These are phyloP conservation scores for Andrena cerasifolii DNA, from an alignment of 1,140 invertebrate genomes.

Conservation along the genomic window DNA sequence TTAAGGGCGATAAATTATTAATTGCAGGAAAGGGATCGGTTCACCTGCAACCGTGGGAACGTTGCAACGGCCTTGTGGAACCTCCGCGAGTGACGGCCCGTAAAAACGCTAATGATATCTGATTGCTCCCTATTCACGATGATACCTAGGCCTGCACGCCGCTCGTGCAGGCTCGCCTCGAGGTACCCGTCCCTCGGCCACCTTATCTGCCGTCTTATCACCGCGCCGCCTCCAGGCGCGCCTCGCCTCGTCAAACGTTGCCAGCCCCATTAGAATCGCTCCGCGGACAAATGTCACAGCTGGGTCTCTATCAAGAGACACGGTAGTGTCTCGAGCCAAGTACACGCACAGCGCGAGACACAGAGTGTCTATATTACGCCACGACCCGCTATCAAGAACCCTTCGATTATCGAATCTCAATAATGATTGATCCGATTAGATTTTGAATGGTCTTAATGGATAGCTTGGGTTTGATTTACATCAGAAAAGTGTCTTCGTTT, in stretches of 20 bases:
- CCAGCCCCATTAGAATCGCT: conserved; percentile 43
- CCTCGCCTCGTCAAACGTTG: conserved; percentile 65
- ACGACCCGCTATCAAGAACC: too few relatives aligned
- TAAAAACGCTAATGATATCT: conserved; percentile 80
- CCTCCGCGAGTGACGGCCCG: conserved; percentile 63
- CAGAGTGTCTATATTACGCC: too few relatives aligned
- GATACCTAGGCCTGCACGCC: conserved; percentile 71
- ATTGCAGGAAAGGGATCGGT: conserved; percentile 69
- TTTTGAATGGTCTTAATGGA: too few relatives aligned
- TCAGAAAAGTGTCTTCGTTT: too few relatives aligned
- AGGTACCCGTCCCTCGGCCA: conserved; percentile 32
- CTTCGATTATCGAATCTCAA: too few relatives aligned
- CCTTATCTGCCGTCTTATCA: conserved; percentile 70
- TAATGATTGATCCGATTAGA: too few relatives aligned
- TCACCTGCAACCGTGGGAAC: conserved; percentile 66
- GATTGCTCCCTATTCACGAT: conserved; percentile 79
- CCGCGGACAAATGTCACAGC: conserved; percentile 38
- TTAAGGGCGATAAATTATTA: conserved; percentile 64
- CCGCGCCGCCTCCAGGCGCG: conserved; percentile 57
- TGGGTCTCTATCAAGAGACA: neutral
- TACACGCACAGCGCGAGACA: too few relatives aligned
- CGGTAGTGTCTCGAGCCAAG: neutral
- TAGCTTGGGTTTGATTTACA: too few relatives aligned
- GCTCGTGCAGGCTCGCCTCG: conserved; percentile 66
- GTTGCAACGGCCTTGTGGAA: conserved; percentile 32